Conservation (phyloP, 2,797 vertebrate species). For the Sebastes minor region DNA sequence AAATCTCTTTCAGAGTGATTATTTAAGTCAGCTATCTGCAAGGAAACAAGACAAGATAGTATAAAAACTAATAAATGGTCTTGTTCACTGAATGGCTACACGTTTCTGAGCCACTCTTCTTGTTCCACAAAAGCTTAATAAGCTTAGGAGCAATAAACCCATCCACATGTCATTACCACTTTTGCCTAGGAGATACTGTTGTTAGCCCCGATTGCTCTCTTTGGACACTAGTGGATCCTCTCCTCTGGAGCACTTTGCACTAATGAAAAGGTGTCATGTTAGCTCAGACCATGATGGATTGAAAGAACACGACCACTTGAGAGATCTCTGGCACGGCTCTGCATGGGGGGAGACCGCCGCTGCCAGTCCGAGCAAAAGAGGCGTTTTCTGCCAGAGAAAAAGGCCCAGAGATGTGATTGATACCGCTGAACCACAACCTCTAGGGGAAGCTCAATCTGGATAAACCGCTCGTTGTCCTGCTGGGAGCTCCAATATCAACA, state of each 20-base stretch:
- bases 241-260: conserved; percentile 66
- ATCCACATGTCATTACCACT: conserved; percentile 13
- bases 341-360: conserved; percentile 9
- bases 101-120: not conserved
- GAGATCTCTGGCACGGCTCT: conserved; percentile 53
- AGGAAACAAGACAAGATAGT: not conserved
- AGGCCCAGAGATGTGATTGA: conserved; percentile 69
- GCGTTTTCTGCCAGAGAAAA: conserved; percentile 47
- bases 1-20: not conserved
- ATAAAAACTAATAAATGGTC: not conserved
- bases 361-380: conserved; percentile 16
- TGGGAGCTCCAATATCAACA: conserved; percentile 40
- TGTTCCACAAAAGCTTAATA: not conserved
- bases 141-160: conserved; percentile 11
- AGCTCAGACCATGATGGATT: conserved; percentile 66
- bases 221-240: not conserved
- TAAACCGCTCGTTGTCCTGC: conserved; percentile 39
- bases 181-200: conserved; percentile 11
- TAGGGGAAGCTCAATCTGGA: conserved; percentile 51
- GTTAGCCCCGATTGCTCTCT: conserved; percentile 9
- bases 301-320: conserved; percentile 56
- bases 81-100: not conserved
- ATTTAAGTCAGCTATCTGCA: not conserved
- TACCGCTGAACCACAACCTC: conserved; percentile 61
- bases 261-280: conserved; percentile 75